phyloP scores from a whole-genome alignment of 1,140 invertebrate species.

The Bombus waltoni region DNA sequence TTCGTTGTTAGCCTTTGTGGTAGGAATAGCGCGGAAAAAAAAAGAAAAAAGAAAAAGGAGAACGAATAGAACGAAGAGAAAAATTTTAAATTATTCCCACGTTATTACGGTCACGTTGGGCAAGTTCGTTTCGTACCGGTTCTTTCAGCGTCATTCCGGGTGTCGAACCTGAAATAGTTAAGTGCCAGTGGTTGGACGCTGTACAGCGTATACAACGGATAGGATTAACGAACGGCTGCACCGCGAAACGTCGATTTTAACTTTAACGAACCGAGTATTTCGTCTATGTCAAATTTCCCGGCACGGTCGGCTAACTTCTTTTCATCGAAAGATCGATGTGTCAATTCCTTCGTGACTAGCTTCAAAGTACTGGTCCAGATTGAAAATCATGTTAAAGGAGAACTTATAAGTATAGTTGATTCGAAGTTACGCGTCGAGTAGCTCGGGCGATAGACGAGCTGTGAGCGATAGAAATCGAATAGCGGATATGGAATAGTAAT shows the following conservation, averaged over 20 bases:
- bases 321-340: neutral
- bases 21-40: neutral
- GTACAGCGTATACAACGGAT: slow-evolving; percentile 35
- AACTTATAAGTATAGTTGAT: neutral
- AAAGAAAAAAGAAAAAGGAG: neutral
- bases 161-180: slow-evolving; percentile 26
- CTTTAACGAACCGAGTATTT: slow-evolving; percentile 54
- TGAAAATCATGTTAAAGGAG: neutral
- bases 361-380: neutral
- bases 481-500: neutral
- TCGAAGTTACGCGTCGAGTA: neutral
- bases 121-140: neutral
- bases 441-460: neutral
- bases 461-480: too few relatives aligned
- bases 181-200: slow-evolving; percentile 3
- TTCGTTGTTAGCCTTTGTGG: neutral
- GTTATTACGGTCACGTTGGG: neutral
- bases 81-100: slow-evolving; percentile 34
- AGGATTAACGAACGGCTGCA: slow-evolving; percentile 52
- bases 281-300: slow-evolving; percentile 22
- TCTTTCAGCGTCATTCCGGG: neutral
- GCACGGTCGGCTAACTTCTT: neutral
- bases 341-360: neutral
- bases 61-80: neutral
- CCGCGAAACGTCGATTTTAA: slow-evolving; percentile 43